phyloP scores from a whole-genome alignment of 2,888 invertebrate genomes.

The Heliconius ismenius region DNA sequence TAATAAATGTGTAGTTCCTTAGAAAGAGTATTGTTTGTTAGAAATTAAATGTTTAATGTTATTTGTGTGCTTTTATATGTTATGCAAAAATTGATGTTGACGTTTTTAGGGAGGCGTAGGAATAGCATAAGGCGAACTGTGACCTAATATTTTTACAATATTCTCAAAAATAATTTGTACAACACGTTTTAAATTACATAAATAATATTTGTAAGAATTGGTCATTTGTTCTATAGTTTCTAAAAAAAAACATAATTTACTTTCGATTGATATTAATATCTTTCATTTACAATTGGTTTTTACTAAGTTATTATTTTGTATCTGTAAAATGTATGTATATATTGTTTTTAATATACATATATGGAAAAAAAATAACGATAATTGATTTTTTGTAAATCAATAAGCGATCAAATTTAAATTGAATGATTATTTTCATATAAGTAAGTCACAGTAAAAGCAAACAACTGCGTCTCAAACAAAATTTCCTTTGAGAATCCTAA shows the following conservation, averaged over 20 bases:
- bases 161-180: neutral
- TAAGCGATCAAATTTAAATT: neutral
- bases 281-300: neutral
- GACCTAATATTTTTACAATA: slow-evolving; percentile 18
- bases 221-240: too few relatives aligned
- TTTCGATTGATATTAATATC: neutral
- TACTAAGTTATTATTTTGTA: neutral
- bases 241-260: neutral
- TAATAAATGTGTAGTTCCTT: slow-evolving; percentile 43
- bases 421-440: neutral
- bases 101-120: slow-evolving; percentile 35
- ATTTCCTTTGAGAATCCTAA: neutral
- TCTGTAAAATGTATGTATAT: neutral
- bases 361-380: too few relatives aligned
- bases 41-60: slow-evolving; percentile 68
- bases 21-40: slow-evolving; percentile 51
- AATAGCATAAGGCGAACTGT: slow-evolving; percentile 27
- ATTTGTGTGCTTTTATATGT: slow-evolving; percentile 64
- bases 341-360: neutral
- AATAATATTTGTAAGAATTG: too few relatives aligned
- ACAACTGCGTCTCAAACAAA: neutral
- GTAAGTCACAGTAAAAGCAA: neutral
- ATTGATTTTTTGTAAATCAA: neutral
- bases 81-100: slow-evolving; percentile 49
- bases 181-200: neutral